Percentiles rank a stretch among this genome's conserved stretches.
Conservation (phyloP, 2,888 invertebrate genomes). For the Aethes cnicana region DNA sequence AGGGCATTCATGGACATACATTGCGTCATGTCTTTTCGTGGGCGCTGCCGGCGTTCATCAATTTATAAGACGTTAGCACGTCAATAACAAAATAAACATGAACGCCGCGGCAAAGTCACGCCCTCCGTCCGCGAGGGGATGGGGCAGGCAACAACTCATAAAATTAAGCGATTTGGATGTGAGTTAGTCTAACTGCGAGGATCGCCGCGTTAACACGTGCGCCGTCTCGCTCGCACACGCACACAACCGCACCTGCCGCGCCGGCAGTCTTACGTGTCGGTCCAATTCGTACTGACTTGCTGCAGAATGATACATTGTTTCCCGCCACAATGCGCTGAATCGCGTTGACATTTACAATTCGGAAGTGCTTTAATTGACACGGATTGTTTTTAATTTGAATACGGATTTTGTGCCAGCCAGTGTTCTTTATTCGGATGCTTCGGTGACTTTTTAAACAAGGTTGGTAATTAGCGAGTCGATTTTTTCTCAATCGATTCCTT, state of each 20-base stretch:
- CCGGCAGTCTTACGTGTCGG: conserved; percentile 46
- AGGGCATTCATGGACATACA: too few species aligned
- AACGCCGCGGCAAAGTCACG: conserved; percentile 59
- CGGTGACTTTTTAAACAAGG: too few species aligned
- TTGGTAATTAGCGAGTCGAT: conserved; percentile 13
- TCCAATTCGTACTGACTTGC: conserved; percentile 46
- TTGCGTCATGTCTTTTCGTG: too few species aligned
- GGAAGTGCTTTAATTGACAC: conserved; percentile 46
- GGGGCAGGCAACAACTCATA: conserved; percentile 83
- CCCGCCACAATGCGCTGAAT: conserved; percentile 59
- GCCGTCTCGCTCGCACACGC: conserved; percentile 63
- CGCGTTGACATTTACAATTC: conserved; percentile 48
- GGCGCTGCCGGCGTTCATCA: too few species aligned
- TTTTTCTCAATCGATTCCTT: conserved; percentile 31
- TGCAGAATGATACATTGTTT: conserved; percentile 42
- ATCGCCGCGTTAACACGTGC: conserved; percentile 77
- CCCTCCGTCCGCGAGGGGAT: conserved; percentile 67
- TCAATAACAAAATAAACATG: conserved; percentile 5
- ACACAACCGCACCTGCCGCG: conserved; percentile 39
- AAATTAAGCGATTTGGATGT: conserved; percentile 83
- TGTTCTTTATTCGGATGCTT: conserved; percentile 29
- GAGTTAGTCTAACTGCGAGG: conserved; percentile 82
- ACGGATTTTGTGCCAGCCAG: conserved; percentile 26
- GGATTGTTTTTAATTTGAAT: conserved; percentile 40
- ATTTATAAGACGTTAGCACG: too few species aligned